Base-by-base conservation (phyloP, 2,113 vertebrate genomes). In the Montifringilla adamsi region DNA sequence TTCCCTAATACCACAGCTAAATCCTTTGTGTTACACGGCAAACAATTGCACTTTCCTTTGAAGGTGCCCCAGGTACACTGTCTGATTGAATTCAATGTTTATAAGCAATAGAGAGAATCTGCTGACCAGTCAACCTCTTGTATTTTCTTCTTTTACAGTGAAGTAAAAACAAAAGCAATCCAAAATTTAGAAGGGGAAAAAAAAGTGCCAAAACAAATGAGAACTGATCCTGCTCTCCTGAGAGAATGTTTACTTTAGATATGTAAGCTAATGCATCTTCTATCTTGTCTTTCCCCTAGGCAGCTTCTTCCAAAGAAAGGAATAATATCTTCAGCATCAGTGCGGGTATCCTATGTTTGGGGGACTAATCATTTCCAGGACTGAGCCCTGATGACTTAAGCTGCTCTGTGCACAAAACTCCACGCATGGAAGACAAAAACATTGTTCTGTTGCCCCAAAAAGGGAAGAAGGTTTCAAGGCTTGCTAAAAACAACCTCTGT, bases 261-360 rank as follows among this genome's bases (percentile, higher is more conserved):
- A 80, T 46, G 50, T 27, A 59, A 81, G 53, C 37, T 83, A 77
- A 64, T 20, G 24, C 47, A 78, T 17, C 37, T 81, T 52, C 50
- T 83, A 56, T 53, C 39, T 41, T 4, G 2, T 68, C 47, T 46
- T 47, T 60, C 24, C n/a, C 3, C 2, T 33, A 44, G 46, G 56
- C 52, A 88, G 44, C n/a, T 77, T 53, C 64, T 90, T 89, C 46
- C 82, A 92, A 90, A 91, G 78, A 85, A 85, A 95, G 62, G 58
- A 90, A 58, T 81, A 53, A 59, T 30, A 28, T 50, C 41, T 76
- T 69, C 87, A 84, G 68, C 47, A 74, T 74, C 52, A 60, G 10
- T 37, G 30, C 0, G 59, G 19, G 60, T 77, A 15, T 56, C 62
- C 80, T 74, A 20, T 16, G 11, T 83, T 55, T 93, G 33, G 9